phyloP scores from a whole-genome alignment of 2,888 invertebrate genomes.

The Chouioia cunea region DNA sequence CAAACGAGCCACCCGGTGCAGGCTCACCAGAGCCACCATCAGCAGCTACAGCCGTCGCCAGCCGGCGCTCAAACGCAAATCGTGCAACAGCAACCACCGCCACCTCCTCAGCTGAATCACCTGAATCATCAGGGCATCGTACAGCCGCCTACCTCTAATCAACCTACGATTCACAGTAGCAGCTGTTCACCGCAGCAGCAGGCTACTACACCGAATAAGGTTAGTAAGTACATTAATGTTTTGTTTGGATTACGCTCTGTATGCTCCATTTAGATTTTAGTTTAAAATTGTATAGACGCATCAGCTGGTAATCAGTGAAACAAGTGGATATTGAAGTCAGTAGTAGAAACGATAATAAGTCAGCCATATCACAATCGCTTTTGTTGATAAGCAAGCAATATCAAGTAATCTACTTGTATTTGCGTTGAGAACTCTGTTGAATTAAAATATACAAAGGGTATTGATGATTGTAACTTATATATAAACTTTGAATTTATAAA shows the following conservation, averaged over 20 bases:
- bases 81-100: conserved; percentile 54
- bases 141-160: conserved; percentile 56
- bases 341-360: not conserved
- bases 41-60: conserved; percentile 58
- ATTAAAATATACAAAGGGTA: too few relatives aligned
- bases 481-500: too few relatives aligned
- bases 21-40: conserved; percentile 56
- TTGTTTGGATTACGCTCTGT: not conserved
- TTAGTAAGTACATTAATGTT: conserved; percentile 34
- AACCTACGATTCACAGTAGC: conserved; percentile 62
- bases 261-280: too few relatives aligned
- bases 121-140: conserved; percentile 65
- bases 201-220: conserved; percentile 66
- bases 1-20: conserved; percentile 41
- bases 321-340: not conserved
- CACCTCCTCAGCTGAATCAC: conserved; percentile 64
- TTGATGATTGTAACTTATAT: too few relatives aligned
- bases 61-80: conserved; percentile 55
- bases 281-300: too few relatives aligned
- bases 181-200: conserved; percentile 67
- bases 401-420: too few relatives aligned
- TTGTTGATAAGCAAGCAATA: too few relatives aligned
- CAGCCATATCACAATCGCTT: not conserved
- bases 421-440: too few relatives aligned
- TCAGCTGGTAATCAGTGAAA: not conserved